Percentiles rank a stretch among this genome's conserved stretches.
phyloP scores from a whole-genome alignment of 1,140 invertebrate genomes.

The Drepana arcuata region DNA sequence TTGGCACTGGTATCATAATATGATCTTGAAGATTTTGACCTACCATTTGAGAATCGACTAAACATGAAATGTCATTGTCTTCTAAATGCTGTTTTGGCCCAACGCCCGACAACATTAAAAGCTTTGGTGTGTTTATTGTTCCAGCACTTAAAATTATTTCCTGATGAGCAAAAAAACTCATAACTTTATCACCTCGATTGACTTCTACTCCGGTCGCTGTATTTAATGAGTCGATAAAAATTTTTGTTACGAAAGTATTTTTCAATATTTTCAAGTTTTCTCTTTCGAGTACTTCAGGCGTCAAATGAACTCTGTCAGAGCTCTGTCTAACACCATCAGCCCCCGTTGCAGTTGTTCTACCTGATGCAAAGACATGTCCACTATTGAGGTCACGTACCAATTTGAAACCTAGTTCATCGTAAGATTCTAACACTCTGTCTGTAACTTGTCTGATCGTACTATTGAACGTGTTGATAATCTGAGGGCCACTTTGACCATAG shows the following conservation, averaged over 20 bases:
- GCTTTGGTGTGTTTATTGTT: conserved; percentile 61
- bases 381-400: conserved; percentile 35
- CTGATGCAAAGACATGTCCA: conserved; percentile 41
- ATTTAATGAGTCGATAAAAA: conserved; percentile 22
- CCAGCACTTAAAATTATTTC: conserved; percentile 71
- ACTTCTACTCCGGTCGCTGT: conserved; percentile 34
- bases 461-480: conserved; percentile 32
- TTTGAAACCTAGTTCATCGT: conserved; percentile 31
- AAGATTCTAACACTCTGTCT: conserved; percentile 46
- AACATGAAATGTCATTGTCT: conserved; percentile 46
- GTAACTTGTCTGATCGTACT: conserved; percentile 17
- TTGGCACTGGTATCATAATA: conserved; percentile 25
- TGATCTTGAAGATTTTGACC: conserved; percentile 82
- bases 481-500: conserved; percentile 30
- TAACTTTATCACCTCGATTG: conserved; percentile 16
- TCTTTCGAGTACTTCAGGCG: conserved; percentile 54
- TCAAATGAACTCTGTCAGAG: conserved; percentile 72
- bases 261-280: conserved; percentile 79
- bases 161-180: conserved; percentile 25
- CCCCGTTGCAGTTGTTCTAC: conserved; percentile 33
- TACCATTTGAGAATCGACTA: conserved; percentile 75
- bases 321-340: conserved; percentile 73
- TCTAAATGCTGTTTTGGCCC: conserved; percentile 39
- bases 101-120: conserved; percentile 45
- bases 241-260: conserved; percentile 65